Base-by-base conservation (phyloP, 2,888 invertebrate genomes). In the Drosophila peninsularis region DNA sequence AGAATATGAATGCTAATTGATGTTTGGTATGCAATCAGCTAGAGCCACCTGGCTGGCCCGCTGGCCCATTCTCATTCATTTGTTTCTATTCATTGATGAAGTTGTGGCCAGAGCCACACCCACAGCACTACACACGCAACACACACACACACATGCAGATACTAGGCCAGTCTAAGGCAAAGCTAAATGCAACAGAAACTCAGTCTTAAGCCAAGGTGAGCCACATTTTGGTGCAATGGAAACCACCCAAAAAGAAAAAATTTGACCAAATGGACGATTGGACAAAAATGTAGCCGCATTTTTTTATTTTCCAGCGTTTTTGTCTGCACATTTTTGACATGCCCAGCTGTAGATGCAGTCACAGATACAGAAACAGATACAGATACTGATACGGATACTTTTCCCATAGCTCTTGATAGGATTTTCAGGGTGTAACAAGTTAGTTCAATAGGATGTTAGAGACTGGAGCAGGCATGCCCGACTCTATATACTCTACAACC, bases 61-160 rank as follows among this genome's bases (percentile, higher is more conserved):
- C 76, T 73, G 78, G 71, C 78, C 27, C 27, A 45, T 30, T 45
- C 45, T 45, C 82, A 82, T 82, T 82, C 80, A 82, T 69, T 71
- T 82, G 82, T 80, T 78, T 75, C 54, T 67, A 62, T 85, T 82
- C 82, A 82, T 82, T 82, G 85, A 82, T 85, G 78, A 82, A 82
- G 70, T 77, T 66, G 62, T 42, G 62, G 63, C 60, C 53, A 17
- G 7, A 27, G 54, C 71, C 70, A 69, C 57, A 79, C 76, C 70
- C 17, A 74, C 64, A 60, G 24, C 49, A n/a, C 57, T 42, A 54
- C 54, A 53, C 32, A 57, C 50, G 60, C 54, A 71, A 11, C 30
- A 49, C 27, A 45, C 27, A 55, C 39, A 57, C 41, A 65, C 54
- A 58, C n/a, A 62, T 47, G 74, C 73, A 66, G 13, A 71, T 9